phyloP scores from a whole-genome alignment of 2,797 vertebrate genomes.

The Emys orbicularis region DNA sequence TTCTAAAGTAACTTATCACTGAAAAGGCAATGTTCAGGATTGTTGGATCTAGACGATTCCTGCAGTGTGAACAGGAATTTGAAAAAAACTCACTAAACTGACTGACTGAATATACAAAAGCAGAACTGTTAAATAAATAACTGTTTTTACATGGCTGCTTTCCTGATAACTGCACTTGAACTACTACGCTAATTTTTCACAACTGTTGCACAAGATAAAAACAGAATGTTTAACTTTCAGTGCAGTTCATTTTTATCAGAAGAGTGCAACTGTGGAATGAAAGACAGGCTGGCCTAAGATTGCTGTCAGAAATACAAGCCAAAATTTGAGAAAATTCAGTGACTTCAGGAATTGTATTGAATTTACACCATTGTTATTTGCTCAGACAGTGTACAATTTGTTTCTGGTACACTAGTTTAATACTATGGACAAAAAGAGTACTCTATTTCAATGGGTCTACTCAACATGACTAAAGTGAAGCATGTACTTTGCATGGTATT shows the following conservation, averaged over 20 bases:
- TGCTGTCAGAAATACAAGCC: not conserved
- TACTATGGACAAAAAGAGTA: not conserved
- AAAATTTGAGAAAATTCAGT: not conserved
- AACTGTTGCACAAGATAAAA: not conserved
- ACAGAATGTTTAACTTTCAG: not conserved
- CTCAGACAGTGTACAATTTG: not conserved
- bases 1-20: not conserved
- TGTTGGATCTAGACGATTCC: not conserved
- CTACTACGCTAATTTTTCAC: not conserved
- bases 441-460: not conserved
- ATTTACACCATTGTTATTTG: not conserved
- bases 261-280: not conserved
- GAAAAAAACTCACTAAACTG: not conserved
- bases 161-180: not conserved
- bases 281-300: not conserved
- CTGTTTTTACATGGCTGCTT: not conserved
- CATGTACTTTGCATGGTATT: not conserved
- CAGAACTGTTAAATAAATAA: not conserved
- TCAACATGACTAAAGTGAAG: not conserved
- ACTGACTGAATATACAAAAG: not conserved
- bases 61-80: not conserved
- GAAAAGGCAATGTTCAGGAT: not conserved
- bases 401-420: not conserved
- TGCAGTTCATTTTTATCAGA: constrained; percentile 47
- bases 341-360: not conserved